A percentile compares a stretch with the other conserved stretches of the same genome.
Evolutionary conservation across 2,113 vertebrate genomes (phyloP).

Genomic region (Sigmodon hispidus): DNA sequence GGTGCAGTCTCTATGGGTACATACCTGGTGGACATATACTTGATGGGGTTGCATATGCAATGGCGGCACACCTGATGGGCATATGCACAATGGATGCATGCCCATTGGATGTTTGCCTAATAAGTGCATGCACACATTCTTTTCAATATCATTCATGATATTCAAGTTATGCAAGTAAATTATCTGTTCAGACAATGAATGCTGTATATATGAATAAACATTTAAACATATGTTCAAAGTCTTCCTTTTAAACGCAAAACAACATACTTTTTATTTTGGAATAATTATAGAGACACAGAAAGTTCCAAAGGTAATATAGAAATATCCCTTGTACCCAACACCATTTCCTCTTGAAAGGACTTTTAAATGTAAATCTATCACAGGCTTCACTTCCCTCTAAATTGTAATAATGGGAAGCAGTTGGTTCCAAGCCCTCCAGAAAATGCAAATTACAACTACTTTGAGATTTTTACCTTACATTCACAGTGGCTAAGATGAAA

Average conservation of each 20-base stretch:
- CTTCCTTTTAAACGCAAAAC: too few relatives aligned
- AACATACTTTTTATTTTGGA: not conserved
- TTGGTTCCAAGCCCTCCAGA: not conserved
- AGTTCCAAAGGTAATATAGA: not conserved
- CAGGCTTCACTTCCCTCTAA: not conserved
- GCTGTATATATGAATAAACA: not conserved
- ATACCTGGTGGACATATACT: not conserved
- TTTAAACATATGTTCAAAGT: not conserved
- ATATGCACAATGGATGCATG: not conserved
- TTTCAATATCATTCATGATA: not conserved
- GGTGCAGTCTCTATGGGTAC: not conserved
- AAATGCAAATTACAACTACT: not conserved
- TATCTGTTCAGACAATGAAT: not conserved
- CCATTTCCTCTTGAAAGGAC: not conserved
- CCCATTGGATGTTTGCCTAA: not conserved
- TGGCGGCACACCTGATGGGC: not conserved
- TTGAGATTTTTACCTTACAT: not conserved
- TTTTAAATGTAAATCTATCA: not conserved
- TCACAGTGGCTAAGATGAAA: not conserved
- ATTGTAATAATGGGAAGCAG: not conserved
- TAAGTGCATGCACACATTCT: not conserved
- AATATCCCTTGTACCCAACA: not conserved
- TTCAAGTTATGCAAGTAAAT: not conserved
- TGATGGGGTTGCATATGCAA: too few relatives aligned
- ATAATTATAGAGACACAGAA: conserved; percentile 39